Conservation (phyloP, 2,888 invertebrate genomes). For the Campaea margaritaria region DNA sequence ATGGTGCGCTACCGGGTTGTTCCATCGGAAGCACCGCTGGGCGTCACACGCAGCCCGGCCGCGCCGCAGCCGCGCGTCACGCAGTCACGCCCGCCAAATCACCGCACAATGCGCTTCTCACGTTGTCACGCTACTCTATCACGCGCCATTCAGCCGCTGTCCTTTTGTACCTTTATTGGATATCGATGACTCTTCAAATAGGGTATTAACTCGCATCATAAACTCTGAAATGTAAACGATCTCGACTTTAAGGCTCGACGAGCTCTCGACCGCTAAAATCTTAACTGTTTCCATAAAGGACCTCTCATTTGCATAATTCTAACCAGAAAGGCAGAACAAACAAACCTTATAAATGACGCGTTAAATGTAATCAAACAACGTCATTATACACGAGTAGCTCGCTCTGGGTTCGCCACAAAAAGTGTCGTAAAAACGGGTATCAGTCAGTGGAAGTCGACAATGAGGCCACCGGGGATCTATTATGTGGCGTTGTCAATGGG, state of each 20-base stretch:
- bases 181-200: constrained; percentile 57
- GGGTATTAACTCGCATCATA: constrained; percentile 32
- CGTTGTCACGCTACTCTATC: constrained; percentile 49
- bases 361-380: constrained; percentile 77
- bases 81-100: constrained; percentile 37
- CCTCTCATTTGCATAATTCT: constrained; percentile 72
- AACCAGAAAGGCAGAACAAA: constrained; percentile 63
- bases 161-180: constrained; percentile 56
- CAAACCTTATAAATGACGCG: constrained; percentile 76
- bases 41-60: neutral
- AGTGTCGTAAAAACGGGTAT: constrained; percentile 63
- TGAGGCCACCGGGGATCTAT: constrained; percentile 71
- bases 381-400: constrained; percentile 72
- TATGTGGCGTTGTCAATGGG: constrained; percentile 58
- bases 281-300: constrained; percentile 44
- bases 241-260: too few relatives aligned
- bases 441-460: constrained; percentile 56
- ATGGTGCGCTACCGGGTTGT: neutral
- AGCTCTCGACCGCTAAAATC: constrained; percentile 1
- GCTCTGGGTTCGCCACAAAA: constrained; percentile 58
- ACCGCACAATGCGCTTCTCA: constrained; percentile 55
- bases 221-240: neutral
- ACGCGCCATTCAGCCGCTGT: constrained; percentile 41
- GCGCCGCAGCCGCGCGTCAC: neutral
- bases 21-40: neutral